phyloP scores from a whole-genome alignment of 2,888 invertebrate genomes.

The Drosophila ochracea region DNA sequence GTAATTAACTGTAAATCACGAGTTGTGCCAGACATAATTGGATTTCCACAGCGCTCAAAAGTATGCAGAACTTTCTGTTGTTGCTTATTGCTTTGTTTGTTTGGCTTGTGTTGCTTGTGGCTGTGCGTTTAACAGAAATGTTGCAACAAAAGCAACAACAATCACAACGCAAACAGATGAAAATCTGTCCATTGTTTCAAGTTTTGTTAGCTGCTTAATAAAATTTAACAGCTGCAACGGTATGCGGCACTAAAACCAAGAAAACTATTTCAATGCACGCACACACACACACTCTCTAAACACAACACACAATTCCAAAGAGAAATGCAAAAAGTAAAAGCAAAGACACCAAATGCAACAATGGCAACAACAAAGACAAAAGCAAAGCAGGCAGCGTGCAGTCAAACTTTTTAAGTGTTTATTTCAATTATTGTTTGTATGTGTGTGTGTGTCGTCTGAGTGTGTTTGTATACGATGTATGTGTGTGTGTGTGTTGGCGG shows the following conservation, averaged over 20 bases:
- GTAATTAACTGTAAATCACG: constrained; percentile 62
- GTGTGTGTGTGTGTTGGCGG: constrained; percentile 23
- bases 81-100: constrained; percentile 10
- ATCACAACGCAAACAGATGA: constrained; percentile 26
- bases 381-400: constrained; percentile 44
- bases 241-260: constrained; percentile 47
- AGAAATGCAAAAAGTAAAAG: constrained; percentile 27
- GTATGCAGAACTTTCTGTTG: constrained; percentile 40
- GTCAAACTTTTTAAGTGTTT: constrained; percentile 78
- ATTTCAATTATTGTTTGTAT: constrained; percentile 80
- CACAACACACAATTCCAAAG: constrained; percentile 21
- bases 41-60: constrained; percentile 42
- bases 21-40: constrained; percentile 49
- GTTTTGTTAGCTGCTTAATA: constrained; percentile 59
- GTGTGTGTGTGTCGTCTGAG: constrained; percentile 27
- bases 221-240: constrained; percentile 71
- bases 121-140: constrained; percentile 26
- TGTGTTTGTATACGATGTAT: constrained; percentile 22
- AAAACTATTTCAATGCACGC: constrained; percentile 67
- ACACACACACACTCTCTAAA: constrained; percentile 4
- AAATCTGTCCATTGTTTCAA: constrained; percentile 60
- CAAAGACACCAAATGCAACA: constrained; percentile 19
- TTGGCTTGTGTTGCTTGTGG: constrained; percentile 18
- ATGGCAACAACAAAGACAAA: constrained; percentile 10
- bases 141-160: constrained; percentile 18